Percentiles rank a stretch among this genome's conserved stretches.
phyloP scores from a whole-genome alignment of 2,113 vertebrate genomes.

The Elanus axillaris region DNA sequence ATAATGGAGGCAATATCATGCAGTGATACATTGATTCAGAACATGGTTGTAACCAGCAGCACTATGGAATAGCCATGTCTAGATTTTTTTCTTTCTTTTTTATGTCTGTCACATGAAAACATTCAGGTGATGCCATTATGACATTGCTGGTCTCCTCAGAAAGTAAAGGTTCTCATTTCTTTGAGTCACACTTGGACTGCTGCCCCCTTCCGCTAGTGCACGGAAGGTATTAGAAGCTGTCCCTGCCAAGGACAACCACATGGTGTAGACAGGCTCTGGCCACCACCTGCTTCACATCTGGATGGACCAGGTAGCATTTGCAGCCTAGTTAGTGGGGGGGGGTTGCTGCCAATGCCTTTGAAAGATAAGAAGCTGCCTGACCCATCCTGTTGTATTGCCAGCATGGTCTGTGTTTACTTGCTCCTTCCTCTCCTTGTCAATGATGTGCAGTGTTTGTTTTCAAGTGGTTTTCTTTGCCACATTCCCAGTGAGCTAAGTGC shows the following conservation, averaged over 20 bases:
- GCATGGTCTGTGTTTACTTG: not conserved
- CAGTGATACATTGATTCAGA: not conserved
- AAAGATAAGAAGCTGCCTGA: not conserved
- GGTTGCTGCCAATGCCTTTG: not conserved
- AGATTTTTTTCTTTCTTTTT: not conserved
- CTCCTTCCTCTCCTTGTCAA: not conserved
- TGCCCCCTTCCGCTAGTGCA: not conserved
- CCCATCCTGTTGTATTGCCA: not conserved
- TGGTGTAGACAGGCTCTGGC: not conserved
- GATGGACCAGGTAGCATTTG: not conserved
- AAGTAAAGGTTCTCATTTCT: not conserved
- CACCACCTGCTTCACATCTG: not conserved
- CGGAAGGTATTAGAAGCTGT: not conserved
- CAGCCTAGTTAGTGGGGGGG: not conserved
- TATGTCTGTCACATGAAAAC: not conserved
- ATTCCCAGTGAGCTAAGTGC: not conserved
- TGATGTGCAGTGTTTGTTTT: not conserved
- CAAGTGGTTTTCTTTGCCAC: not conserved
- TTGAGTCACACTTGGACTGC: rapidly evolving
- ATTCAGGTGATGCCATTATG: not conserved
- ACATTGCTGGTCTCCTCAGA: not conserved
- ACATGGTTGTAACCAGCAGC: not conserved
- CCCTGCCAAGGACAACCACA: rapidly evolving
- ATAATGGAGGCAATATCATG: not conserved
- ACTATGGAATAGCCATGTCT: not conserved